Conservation (phyloP, 1,140 invertebrate species). For the Reticulitermes speratus region DNA sequence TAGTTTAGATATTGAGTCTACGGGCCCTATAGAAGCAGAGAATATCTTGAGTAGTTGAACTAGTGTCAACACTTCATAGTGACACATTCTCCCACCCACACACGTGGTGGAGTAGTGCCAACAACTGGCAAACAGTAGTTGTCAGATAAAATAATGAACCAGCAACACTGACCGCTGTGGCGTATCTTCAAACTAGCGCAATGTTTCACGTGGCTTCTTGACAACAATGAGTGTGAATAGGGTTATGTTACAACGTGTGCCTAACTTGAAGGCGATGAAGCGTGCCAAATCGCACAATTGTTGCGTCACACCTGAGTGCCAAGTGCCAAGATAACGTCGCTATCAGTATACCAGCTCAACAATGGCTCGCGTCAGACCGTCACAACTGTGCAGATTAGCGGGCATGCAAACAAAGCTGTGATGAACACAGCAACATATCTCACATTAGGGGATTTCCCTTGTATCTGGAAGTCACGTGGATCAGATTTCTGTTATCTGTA, state of each 20-base stretch:
- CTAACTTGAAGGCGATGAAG: background rate
- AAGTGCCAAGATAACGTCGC: background rate
- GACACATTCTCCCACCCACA: too few relatives aligned
- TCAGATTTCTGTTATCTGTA: background rate
- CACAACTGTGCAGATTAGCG: background rate
- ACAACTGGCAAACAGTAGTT: too few relatives aligned
- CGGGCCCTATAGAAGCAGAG: too few relatives aligned
- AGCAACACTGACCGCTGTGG: too few relatives aligned
- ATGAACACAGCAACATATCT: background rate
- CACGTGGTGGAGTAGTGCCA: too few relatives aligned
- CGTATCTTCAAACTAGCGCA: too few relatives aligned
- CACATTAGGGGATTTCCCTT: background rate
- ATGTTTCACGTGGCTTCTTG: background rate
- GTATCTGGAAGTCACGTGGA: background rate
- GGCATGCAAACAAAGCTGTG: background rate
- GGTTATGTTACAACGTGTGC: background rate
- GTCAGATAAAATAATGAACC: too few relatives aligned
- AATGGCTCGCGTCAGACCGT: background rate
- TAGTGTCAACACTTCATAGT: too few relatives aligned
- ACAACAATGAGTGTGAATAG: background rate
- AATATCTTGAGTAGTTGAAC: too few relatives aligned
- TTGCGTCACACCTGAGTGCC: background rate
- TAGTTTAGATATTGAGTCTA: too few relatives aligned
- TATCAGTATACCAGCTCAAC: background rate
- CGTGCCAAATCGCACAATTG: background rate